These are phyloP conservation scores for Lipophrys pholis DNA, from an alignment of 2,113 vertebrate species.

Conservation along the genomic window DNA sequence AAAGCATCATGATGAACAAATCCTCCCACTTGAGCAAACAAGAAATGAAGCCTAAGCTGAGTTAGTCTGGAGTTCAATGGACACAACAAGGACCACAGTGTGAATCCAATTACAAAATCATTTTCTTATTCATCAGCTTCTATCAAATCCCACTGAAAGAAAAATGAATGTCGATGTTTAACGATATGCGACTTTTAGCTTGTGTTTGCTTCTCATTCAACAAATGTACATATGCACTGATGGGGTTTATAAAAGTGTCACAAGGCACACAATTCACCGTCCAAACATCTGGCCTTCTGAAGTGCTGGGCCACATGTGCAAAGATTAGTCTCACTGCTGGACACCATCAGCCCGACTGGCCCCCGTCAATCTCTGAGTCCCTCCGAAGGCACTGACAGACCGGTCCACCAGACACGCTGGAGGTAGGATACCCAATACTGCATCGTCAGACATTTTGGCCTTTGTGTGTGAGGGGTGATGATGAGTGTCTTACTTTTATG, in stretches of 20 bases:
- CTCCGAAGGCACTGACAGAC: slow-evolving; percentile 44
- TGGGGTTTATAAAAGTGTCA: slow-evolving; percentile 30
- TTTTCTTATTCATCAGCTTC: background rate
- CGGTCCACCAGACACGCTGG: slow-evolving; percentile 35
- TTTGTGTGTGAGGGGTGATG: slow-evolving; percentile 15
- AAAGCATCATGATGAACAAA: slow-evolving; percentile 4
- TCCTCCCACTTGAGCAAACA: background rate
- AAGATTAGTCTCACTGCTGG: slow-evolving; percentile 77
- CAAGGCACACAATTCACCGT: slow-evolving; percentile 22
- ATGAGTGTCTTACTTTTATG: slow-evolving; percentile 43
- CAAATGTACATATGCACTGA: slow-evolving; percentile 8
- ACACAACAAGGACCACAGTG: background rate
- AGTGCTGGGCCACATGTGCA: slow-evolving; percentile 66
- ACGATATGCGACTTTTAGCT: too few relatives aligned
- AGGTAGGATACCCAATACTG: slow-evolving; percentile 26
- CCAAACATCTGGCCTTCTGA: slow-evolving; percentile 71
- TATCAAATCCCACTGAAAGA: background rate
- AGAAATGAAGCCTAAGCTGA: slow-evolving; percentile 2
- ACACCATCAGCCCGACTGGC: slow-evolving; percentile 33
- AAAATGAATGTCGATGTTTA: background rate
- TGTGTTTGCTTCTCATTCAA: slow-evolving; percentile 11
- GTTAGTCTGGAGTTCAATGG: background rate
- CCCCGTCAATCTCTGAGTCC: slow-evolving; percentile 44
- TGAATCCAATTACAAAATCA: background rate
- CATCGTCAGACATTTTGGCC: slow-evolving; percentile 37